Base-by-base conservation (phyloP, 1,140 invertebrate species). In the Diplogasteroides magnus region DNA sequence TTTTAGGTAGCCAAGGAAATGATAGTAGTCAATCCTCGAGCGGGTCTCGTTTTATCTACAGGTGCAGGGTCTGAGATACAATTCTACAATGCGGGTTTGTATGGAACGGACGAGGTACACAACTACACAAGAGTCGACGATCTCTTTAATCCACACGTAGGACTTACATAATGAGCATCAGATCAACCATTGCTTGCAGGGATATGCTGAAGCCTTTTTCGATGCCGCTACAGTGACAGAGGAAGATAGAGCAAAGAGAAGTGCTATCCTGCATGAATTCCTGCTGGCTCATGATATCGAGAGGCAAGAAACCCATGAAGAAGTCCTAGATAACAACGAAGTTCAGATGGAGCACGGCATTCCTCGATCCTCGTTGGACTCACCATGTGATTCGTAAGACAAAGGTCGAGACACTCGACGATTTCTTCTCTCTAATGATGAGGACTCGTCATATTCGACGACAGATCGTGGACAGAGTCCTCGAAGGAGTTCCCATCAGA, bases 251-350 rank as follows among this genome's bases (percentile, higher is more conserved):
- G 74, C 64, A n/a, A 29, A 56, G 14, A 81, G 83, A 65, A 79
- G 81, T 26, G 65, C 73, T 6, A 63, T 70, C 13, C 68, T 82
- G 14, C 64, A 82, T 61, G 78, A 82, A 58, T 82, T 82, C 68
- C 80, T 82, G 31, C 74, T 81, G 77, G 74, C 70, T 23, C 79
- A 82, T 72, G 80, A 82, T 63, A 82, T 82, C 59, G 80, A 82
- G 60, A 59, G 76, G 37, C 19, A 48, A 48, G 6, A 11, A 6
- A 48, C 19, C 19, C 6, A 48, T 48, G 6, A 6, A 48, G 6
- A 48, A 6, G 37, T 11, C 19, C 6, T 48, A 11, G 19, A 11
- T 48, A 6, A 11, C 19, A 48, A 48, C 19, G 6, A 19, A 48
- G 6, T 48, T 48, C 37, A 48, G 37, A 31, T 80, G 79, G 79